A percentile compares a stretch with the other conserved stretches of the same genome.
Conservation (phyloP, 2,113 vertebrate species). For the Cephalopholis sonnerati region DNA sequence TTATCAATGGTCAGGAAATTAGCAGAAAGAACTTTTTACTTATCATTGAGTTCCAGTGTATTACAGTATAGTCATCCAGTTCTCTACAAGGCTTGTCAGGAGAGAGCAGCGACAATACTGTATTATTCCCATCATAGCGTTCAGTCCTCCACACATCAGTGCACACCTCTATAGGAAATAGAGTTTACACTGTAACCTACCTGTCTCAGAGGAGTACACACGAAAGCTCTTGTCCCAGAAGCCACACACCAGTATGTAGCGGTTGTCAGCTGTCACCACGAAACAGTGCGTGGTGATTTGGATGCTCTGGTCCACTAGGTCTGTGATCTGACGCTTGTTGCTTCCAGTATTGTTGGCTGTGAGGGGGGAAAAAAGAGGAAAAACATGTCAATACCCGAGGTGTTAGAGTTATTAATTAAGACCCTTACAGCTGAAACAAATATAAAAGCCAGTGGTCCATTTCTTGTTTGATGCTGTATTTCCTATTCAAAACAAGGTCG, state of each 20-base stretch:
- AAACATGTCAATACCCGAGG: constrained; percentile 25
- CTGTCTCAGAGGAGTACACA: constrained; percentile 98
- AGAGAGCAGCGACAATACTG: constrained; percentile 45
- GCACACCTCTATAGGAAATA: constrained; percentile 69
- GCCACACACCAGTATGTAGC: constrained; percentile 97
- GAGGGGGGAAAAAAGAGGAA: constrained; percentile 43
- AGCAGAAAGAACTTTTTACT: background rate
- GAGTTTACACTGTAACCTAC: constrained; percentile 82
- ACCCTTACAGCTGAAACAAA: background rate
- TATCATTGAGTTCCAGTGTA: background rate
- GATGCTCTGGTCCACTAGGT: constrained; percentile 99
- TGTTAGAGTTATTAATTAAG: background rate
- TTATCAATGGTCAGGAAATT: background rate
- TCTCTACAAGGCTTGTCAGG: constrained; percentile 50
- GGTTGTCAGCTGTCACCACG: constrained; percentile 99
- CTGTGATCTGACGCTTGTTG: constrained; percentile 98
- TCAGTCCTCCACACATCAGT: constrained; percentile 72
- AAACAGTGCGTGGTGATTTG: constrained; percentile 98
- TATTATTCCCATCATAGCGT: constrained; percentile 61
- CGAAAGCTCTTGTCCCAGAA: constrained; percentile 99
- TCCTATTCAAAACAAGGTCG: background rate
- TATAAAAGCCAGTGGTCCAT: background rate
- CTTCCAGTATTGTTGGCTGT: constrained; percentile 94
- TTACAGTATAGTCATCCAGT: constrained; percentile 30
- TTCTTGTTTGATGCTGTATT: background rate